Evolutionary conservation across 2,888 invertebrate genomes (phyloP), one percentile per base, ranked within the genome.

Genomic region (Erebia aethiops): DNA sequence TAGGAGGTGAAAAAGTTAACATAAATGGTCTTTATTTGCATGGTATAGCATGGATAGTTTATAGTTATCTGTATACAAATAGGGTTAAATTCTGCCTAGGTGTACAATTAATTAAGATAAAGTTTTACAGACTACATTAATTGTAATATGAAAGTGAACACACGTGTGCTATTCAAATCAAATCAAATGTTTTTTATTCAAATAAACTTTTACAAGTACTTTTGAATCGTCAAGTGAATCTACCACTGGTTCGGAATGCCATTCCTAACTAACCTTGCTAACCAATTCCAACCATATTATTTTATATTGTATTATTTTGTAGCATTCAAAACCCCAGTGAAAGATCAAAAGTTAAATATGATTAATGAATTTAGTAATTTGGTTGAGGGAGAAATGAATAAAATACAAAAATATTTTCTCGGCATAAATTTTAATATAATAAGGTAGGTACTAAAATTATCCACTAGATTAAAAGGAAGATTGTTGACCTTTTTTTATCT

Each of bases 291-390:
- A 18, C 54, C 3, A 26, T 4, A 26, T 26, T 26, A 41, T 64
- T 52, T 64, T 54, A 16, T 54, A 16, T 54, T 18, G 16, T 21
- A 46, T 35, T 54, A 64, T 54, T 9, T 41, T 8, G 41, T 16
- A 11, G 5, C 41, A 41, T 54, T 54, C 41, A 64, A 64, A 64
- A 64, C 54, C 64, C 18, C 41, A 54, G 16, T 54, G 64, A 18
- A 54, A 64, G 54, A 41, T 64, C 64, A 54, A 64, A 64, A 16
- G 41, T 54, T 41, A 54, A 35, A 35, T 35, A 64, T 64, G 54
- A 64, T 64, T 64, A 64, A 64, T 64, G 54, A 52, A 35, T 64
- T 64, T 69, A 49, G 18, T 56, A 64, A 64, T 63, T 35, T 18
- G 4, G 49, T 49, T 51, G 49, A 35, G 26, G 11, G 64, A 64